A percentile compares a stretch with the other conserved stretches of the same genome.
Conservation (phyloP, 37 sponge, comb jelly and placozoan genomes). For the Beroe ovata region DNA sequence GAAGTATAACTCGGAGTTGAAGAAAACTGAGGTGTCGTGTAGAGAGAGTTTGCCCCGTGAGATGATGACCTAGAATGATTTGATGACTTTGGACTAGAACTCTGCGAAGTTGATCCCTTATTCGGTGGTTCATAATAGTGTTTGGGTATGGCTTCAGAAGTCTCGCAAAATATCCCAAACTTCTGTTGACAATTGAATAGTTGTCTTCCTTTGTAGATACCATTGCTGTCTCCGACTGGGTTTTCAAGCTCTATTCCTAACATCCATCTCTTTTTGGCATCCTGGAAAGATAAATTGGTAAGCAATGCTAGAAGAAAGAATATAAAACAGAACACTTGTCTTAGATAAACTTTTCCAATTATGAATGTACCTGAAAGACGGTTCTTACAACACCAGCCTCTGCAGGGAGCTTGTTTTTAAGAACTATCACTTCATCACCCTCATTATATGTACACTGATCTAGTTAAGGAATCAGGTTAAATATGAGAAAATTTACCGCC, state of each 20-base stretch:
- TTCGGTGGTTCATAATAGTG: slow-evolving; percentile 40
- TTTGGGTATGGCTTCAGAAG: slow-evolving; percentile 24
- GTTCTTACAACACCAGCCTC: slow-evolving; percentile 28
- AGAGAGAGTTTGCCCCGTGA: too few species aligned
- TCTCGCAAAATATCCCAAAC: slow-evolving; percentile 21
- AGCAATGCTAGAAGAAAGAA: too few species aligned
- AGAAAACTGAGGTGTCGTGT: background rate
- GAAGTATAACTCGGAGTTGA: background rate
- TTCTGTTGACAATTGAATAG: background rate
- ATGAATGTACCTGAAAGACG: slow-evolving; percentile 65
- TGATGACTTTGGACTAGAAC: background rate
- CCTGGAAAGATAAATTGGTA: too few species aligned
- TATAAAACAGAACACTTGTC: too few species aligned
- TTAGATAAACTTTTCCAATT: too few species aligned
- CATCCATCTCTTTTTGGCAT: slow-evolving; percentile 6
- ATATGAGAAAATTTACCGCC: too few species aligned
- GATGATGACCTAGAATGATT: background rate
- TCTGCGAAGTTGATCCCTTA: too few species aligned
- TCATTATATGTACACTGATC: slow-evolving; percentile 6
- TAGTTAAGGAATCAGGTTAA: too few species aligned
- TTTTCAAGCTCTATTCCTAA: slow-evolving; percentile 37
- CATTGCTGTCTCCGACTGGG: slow-evolving; percentile 40
- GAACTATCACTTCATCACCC: slow-evolving; percentile 56
- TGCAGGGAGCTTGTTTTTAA: slow-evolving; percentile 49
- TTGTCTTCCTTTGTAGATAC: slow-evolving; percentile 13